These are phyloP conservation scores for Diloba caeruleocephala DNA, from an alignment of 2,888 invertebrate species.

Conservation along the genomic window DNA sequence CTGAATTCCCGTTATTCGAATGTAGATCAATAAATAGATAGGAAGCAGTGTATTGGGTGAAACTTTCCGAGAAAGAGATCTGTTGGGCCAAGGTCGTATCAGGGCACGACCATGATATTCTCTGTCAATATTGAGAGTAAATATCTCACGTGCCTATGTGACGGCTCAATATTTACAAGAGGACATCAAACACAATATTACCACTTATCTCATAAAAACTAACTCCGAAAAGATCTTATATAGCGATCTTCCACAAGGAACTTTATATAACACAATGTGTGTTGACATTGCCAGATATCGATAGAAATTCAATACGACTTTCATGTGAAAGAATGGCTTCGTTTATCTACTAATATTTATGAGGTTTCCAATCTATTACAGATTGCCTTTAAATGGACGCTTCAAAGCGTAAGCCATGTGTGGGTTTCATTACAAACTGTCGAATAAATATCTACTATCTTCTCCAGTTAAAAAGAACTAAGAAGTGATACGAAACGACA, in stretches of 20 bases:
- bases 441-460: slow-evolving; percentile 52
- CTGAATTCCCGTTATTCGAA: slow-evolving; percentile 5
- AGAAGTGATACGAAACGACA: slow-evolving; percentile 22
- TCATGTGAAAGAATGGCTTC: slow-evolving; percentile 69
- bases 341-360: slow-evolving; percentile 75
- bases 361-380: slow-evolving; percentile 69
- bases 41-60: slow-evolving; percentile 39
- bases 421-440: slow-evolving; percentile 62
- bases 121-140: slow-evolving; percentile 83
- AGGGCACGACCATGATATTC: slow-evolving; percentile 79
- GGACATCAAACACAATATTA: slow-evolving; percentile 86
- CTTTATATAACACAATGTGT: slow-evolving; percentile 65
- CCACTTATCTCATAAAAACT: slow-evolving; percentile 86
- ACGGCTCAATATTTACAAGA: slow-evolving; percentile 83
- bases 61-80: slow-evolving; percentile 67
- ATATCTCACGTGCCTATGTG: slow-evolving; percentile 85
- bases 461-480: slow-evolving; percentile 29
- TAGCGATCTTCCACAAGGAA: slow-evolving; percentile 71
- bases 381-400: slow-evolving; percentile 67
- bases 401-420: slow-evolving; percentile 63
- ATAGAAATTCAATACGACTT: slow-evolving; percentile 71
- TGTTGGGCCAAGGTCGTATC: slow-evolving; percentile 77
- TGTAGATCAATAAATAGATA: slow-evolving; percentile 23
- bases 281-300: slow-evolving; percentile 76
- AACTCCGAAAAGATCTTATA: slow-evolving; percentile 77